phyloP scores from a whole-genome alignment of 2,888 invertebrate species.

The Phyllotreta cruciferae region DNA sequence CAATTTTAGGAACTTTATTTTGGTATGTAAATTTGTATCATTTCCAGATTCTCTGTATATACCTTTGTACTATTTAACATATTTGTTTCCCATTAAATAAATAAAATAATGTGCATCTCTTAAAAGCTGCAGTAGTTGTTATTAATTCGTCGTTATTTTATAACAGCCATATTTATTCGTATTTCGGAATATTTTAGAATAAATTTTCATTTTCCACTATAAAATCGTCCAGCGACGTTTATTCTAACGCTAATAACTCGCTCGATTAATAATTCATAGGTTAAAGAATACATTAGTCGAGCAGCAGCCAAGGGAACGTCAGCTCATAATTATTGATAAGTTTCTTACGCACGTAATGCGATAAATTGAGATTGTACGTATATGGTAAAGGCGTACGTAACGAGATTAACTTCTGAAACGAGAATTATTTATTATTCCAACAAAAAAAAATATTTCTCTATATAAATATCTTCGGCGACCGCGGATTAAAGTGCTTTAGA shows the following conservation, averaged over 20 bases:
- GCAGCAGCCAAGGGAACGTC: constrained; percentile 14
- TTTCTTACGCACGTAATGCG: constrained; percentile 26
- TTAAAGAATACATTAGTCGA: constrained; percentile 14
- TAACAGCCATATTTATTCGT: no score
- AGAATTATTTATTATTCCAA: constrained; percentile 12
- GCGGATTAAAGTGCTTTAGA: no score
- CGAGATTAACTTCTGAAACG: constrained; percentile 19
- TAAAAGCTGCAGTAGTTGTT: no score
- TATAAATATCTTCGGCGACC: constrained; percentile 1
- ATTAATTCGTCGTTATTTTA: no score
- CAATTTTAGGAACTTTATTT: no score
- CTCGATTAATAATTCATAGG: constrained; percentile 27
- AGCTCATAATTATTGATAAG: constrained; percentile 30
- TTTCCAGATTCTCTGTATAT: no score
- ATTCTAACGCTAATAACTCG: constrained; percentile 18
- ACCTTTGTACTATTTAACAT: no score
- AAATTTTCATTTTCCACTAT: constrained; percentile 6
- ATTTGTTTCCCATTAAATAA: no score
- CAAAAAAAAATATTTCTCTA: constrained; percentile 26
- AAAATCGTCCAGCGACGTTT: not conserved
- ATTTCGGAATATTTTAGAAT: not conserved
- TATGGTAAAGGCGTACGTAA: constrained; percentile 24
- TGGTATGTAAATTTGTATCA: no score
- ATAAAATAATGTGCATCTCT: no score
- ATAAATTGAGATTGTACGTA: constrained; percentile 23